These are phyloP conservation scores for Thera obeliscata DNA, from an alignment of 2,888 invertebrate genomes.

Conservation along the genomic window DNA sequence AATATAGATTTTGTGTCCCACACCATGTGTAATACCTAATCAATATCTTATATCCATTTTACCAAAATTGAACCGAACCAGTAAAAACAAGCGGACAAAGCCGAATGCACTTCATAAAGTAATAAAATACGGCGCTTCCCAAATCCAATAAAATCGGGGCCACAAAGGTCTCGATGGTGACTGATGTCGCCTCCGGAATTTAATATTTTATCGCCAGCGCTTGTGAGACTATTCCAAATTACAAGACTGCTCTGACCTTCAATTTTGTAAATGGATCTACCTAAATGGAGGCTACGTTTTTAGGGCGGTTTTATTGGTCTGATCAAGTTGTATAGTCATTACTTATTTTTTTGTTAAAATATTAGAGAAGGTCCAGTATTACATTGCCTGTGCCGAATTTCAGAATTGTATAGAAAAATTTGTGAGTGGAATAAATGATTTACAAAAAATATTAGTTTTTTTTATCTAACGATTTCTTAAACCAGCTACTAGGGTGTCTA, in stretches of 20 bases:
- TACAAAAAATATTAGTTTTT: no score
- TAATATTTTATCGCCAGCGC: conserved; percentile 58
- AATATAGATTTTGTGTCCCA: no score
- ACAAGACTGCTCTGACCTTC: conserved; percentile 37
- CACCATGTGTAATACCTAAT: no score
- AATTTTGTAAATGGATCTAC: conserved; percentile 31
- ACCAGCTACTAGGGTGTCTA: no score
- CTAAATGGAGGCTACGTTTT: conserved; percentile 8
- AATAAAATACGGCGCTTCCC: conserved; percentile 51
- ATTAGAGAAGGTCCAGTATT: neutral
- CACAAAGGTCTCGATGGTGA: conserved; percentile 59
- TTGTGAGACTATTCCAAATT: conserved; percentile 47
- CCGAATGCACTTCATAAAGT: conserved; percentile 15
- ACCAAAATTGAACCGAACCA: neutral
- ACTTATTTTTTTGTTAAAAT: neutral
- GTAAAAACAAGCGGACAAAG: neutral
- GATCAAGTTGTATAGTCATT: conserved; percentile 7
- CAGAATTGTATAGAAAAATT: no score
- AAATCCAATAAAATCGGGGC: conserved; percentile 61
- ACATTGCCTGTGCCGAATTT: no score
- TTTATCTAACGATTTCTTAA: no score
- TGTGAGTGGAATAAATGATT: no score
- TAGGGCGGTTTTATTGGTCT: conserved; percentile 21
- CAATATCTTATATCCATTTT: no score
- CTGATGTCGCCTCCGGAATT: conserved; percentile 59